Evolutionary conservation across 2,888 invertebrate genomes (phyloP), one percentile per base, ranked within the genome.

Genomic region (Apoda limacodes): DNA sequence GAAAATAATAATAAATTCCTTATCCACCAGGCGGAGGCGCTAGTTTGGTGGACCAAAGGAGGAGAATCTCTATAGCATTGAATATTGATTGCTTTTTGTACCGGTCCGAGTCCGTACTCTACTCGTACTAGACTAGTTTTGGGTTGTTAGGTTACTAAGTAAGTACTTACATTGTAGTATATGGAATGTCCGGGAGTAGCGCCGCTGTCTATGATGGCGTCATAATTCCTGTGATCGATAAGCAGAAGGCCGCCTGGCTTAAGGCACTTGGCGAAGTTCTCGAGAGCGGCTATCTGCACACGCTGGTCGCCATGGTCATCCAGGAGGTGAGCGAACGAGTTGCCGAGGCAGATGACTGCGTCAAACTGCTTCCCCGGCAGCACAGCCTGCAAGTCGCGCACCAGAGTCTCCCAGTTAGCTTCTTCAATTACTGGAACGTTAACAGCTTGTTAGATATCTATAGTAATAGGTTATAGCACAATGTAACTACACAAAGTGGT

Each of bases 181-280:
- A 94, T 88, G 52, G 91, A 92, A 61, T 92, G 90, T 17, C 88
- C 83, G 1, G 93, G 93, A 3, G 92, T 91, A 5, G 82, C 75
- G 4, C 94, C 93, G 32, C 86, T 85, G 42, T 94, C 84, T 40
- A 93, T 92, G 54, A 85, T 83, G 26, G 86, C 82, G 55, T 95
- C 95, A 45, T 93, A 95, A 62, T 95, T 95, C 52, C 94, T 86
- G 53, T 95, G 95, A 63, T 95, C 94, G 29, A 95, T 93, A 27
- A 94, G 71, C 24, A 95, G 69, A 9, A 93, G 75, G 0, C 95
- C 94, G 3, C 93, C 93, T 0, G 93, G 92, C 60, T 90, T 92
- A 3, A 95, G 82, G 60, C 93, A 91, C 47, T 84, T 84, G 43
- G 90, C 87, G 59, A 95, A 95, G 67, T 95, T 93, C 29, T 61